Conservation (phyloP, 1,140 invertebrate genomes). For the Brachionus sp. region DNA sequence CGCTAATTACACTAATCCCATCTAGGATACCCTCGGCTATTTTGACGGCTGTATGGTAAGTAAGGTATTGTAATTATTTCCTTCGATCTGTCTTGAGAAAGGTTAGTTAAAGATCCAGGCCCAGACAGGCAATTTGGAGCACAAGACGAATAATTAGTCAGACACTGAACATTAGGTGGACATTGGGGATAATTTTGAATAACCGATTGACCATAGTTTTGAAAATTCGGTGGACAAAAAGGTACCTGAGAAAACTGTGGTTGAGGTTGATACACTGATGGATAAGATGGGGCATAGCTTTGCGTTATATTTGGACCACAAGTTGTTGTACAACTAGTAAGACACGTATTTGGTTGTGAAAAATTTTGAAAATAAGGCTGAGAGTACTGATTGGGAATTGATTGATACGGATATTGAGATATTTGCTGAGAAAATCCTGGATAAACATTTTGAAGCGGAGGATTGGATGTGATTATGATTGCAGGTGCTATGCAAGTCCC, state of each 20-base stretch:
- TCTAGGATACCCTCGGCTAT: conserved; percentile 7
- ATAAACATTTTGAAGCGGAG: neutral
- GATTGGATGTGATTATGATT: neutral
- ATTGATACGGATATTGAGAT: neutral
- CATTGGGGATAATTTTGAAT: neutral
- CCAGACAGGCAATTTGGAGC: neutral
- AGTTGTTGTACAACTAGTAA: neutral
- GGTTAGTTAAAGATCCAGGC: neutral
- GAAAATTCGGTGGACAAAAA: neutral
- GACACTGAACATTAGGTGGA: neutral
- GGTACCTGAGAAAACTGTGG: neutral
- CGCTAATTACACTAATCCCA: neutral
- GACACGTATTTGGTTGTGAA: neutral
- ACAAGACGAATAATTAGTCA: neutral
- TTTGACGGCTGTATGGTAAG: neutral
- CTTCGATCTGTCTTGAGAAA: neutral
- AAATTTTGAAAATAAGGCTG: neutral
- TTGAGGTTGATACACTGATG: neutral
- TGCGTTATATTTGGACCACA: neutral
- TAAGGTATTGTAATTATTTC: neutral
- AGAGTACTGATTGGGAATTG: neutral
- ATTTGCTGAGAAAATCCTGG: neutral
- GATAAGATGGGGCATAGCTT: neutral
- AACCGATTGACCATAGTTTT: neutral
- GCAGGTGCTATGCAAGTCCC: conserved; percentile 10